Conservation (phyloP, 2,797 vertebrate genomes). For the Sebastes nivosus region DNA sequence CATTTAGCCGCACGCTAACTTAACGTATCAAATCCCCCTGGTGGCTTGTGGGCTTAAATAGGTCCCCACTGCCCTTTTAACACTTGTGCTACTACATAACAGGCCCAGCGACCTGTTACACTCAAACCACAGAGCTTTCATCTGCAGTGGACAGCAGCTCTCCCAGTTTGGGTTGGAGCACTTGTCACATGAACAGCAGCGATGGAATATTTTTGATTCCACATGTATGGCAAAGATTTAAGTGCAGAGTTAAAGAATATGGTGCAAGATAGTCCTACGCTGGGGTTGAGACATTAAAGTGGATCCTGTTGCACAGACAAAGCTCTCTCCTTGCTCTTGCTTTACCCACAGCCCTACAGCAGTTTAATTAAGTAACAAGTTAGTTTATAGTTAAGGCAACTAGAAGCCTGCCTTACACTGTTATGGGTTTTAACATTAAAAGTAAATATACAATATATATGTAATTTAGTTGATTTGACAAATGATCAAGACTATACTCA, state of each 20-base stretch:
- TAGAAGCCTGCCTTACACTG: too few species aligned
- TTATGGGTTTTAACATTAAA: neutral
- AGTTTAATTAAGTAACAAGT: too few species aligned
- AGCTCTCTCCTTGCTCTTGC: too few species aligned
- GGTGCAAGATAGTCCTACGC: neutral
- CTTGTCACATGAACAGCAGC: slow-evolving; percentile 45
- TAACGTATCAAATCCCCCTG: slow-evolving; percentile 54
- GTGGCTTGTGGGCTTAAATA: slow-evolving; percentile 71
- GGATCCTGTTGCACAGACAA: too few species aligned
- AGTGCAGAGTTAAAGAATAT: neutral
- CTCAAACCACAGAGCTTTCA: slow-evolving; percentile 44
- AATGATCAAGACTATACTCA: neutral
- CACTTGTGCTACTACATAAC: slow-evolving; percentile 70
- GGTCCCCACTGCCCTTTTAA: slow-evolving; percentile 78
- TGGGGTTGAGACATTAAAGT: too few species aligned
- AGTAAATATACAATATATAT: neutral
- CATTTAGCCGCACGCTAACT: slow-evolving; percentile 66
- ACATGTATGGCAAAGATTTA: neutral
- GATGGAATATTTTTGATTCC: slow-evolving; percentile 17
- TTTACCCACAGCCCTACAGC: too few species aligned
- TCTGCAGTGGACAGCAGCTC: slow-evolving; percentile 43
- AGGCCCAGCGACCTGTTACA: slow-evolving; percentile 50
- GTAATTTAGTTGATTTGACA: neutral
- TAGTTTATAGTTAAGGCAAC: too few species aligned
- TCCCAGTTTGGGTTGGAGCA: slow-evolving; percentile 20